Conservation (phyloP, 2,113 vertebrate genomes). For the Oncorhynchus keta region DNA sequence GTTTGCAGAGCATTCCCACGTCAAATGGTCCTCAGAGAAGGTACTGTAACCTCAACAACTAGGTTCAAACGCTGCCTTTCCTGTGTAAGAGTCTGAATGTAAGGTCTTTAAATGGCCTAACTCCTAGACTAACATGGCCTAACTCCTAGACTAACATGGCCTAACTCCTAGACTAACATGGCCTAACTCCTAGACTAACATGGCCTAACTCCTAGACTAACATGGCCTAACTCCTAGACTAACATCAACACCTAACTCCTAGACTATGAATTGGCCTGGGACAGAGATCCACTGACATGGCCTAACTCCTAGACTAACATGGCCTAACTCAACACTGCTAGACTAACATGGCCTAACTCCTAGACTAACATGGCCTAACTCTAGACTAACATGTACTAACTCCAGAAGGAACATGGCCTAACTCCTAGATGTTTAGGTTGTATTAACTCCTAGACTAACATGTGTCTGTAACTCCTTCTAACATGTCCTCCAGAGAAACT, state of each 20-base stretch:
- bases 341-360: neutral
- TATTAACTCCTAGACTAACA: neutral
- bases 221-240: neutral
- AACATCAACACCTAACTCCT: neutral
- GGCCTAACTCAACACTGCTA: neutral
- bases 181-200: neutral
- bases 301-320: too few relatives aligned
- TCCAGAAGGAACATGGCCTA: neutral
- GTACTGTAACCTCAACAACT: constrained; percentile 56
- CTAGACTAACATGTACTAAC: neutral
- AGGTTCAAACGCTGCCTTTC: neutral
- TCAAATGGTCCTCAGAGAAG: constrained; percentile 97
- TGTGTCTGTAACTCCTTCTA: too few relatives aligned
- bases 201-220: neutral
- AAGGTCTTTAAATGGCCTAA: too few relatives aligned
- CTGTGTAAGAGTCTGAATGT: too few relatives aligned
- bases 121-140: neutral
- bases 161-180: neutral
- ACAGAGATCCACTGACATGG: too few relatives aligned
- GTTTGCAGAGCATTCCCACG: constrained; percentile 94
- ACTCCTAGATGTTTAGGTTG: too few relatives aligned
- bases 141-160: neutral
- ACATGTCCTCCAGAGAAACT: too few relatives aligned
- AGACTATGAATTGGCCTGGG: too few relatives aligned
- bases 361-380: neutral